These are phyloP conservation scores for Coelopa frigida DNA, from an alignment of 1,140 invertebrate genomes.

Conservation along the genomic window DNA sequence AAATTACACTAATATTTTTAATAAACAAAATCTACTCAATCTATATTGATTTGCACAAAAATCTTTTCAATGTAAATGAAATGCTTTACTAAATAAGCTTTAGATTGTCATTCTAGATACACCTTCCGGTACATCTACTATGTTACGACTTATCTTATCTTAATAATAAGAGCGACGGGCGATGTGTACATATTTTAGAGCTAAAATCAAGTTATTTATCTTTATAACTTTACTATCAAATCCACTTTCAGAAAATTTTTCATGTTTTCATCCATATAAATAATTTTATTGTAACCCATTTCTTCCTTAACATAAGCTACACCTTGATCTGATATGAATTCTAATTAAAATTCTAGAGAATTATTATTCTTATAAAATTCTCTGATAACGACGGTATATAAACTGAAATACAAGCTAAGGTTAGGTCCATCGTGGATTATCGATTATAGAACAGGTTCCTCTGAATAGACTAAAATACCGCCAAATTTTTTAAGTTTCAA, in stretches of 20 bases:
- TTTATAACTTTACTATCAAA: too few relatives aligned
- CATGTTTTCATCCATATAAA: too few relatives aligned
- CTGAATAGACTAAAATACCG: too few relatives aligned
- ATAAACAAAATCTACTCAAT: conserved; percentile 42
- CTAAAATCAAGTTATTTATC: conserved; percentile 45
- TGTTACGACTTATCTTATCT: conserved; percentile 59
- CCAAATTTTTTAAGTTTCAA: too few relatives aligned
- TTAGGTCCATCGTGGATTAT: conserved; percentile 47
- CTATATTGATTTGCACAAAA: conserved; percentile 47
- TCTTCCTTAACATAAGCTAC: too few relatives aligned
- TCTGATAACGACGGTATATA: conserved; percentile 42
- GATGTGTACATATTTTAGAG: conserved; percentile 56
- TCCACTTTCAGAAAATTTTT: conserved; percentile 46
- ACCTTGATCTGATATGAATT: conserved; percentile 51
- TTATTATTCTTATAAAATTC: conserved; percentile 48
- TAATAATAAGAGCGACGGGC: conserved; percentile 58
- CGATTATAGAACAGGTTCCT: conserved; percentile 50
- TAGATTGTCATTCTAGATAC: conserved; percentile 52
- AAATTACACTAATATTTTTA: too few relatives aligned
- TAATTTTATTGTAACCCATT: too few relatives aligned
- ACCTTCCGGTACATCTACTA: conserved; percentile 63
- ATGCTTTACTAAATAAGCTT: conserved; percentile 49
- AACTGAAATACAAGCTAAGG: conserved; percentile 24
- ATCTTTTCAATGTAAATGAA: conserved; percentile 53
- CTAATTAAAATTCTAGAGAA: conserved; percentile 43